Percentiles rank a stretch among this genome's conserved stretches.
phyloP scores from a whole-genome alignment of 2,797 vertebrate genomes.

The Holocentrus rufus region DNA sequence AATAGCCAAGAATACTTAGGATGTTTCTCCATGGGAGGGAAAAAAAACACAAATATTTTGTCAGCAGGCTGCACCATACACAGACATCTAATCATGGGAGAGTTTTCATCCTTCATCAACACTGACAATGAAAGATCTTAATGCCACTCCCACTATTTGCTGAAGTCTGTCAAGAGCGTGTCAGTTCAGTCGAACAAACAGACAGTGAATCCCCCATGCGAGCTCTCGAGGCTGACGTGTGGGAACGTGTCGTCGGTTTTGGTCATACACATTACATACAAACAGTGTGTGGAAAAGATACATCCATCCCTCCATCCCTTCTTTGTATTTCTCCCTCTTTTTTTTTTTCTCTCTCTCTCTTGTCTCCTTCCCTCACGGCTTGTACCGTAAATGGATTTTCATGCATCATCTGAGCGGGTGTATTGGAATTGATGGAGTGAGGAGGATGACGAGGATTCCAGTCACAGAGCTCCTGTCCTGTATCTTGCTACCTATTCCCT shows the following conservation, averaged over 20 bases:
- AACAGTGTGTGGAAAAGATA: conserved; percentile 27
- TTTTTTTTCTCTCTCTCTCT: no score
- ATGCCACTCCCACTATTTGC: neutral
- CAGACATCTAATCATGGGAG: neutral
- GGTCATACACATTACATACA: conserved; percentile 9
- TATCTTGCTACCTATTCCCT: conserved; percentile 56
- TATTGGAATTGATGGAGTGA: conserved; percentile 74
- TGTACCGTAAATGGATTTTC: conserved; percentile 75
- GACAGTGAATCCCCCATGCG: conserved; percentile 3
- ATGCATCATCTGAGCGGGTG: conserved; percentile 71
- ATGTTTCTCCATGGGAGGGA: no score
- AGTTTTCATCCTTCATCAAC: neutral
- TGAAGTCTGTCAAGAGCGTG: conserved; percentile 1
- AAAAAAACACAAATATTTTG: no score
- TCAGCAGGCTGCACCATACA: neutral
- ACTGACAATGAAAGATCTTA: conserved; percentile 19
- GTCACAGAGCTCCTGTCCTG: conserved; percentile 62
- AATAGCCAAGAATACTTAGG: no score
- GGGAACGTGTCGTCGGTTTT: conserved; percentile 34
- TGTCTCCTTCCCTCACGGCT: conserved; percentile 58
- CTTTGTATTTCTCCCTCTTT: conserved; percentile 46
- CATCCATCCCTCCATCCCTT: conserved; percentile 41
- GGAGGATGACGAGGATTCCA: conserved; percentile 61
- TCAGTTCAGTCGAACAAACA: conserved; percentile 7
- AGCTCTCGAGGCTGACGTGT: conserved; percentile 20